Evolutionary conservation across 2,797 vertebrate species (phyloP).

Genomic region (Ctenochaetus hawaiiensis): DNA sequence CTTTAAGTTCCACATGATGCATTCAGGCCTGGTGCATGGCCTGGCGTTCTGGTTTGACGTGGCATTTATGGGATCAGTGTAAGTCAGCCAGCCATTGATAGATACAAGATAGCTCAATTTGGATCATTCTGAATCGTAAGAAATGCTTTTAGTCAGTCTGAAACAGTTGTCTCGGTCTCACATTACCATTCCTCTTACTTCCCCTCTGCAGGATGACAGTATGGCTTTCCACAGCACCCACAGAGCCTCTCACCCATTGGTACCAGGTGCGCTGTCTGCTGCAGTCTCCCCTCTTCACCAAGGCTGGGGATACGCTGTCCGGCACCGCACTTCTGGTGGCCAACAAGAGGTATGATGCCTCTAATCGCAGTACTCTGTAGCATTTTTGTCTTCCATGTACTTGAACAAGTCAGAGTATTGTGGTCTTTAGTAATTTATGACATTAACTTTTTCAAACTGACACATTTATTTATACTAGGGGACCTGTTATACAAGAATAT

Average conservation of each 20-base stretch:
- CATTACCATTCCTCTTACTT: neutral
- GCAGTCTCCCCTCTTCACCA: conserved; percentile 96
- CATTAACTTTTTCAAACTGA: neutral
- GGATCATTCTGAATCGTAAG: neutral
- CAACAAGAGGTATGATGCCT: conserved; percentile 90
- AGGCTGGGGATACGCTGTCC: conserved; percentile 95
- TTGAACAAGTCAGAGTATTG: neutral
- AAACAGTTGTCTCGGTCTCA: neutral
- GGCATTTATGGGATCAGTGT: conserved; percentile 96
- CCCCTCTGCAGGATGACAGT: conserved; percentile 89
- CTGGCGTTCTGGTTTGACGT: conserved; percentile 98
- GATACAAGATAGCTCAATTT: neutral
- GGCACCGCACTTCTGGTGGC: conserved; percentile 93
- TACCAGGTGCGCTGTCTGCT: conserved; percentile 97
- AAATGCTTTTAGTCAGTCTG: neutral
- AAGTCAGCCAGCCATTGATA: conserved; percentile 63
- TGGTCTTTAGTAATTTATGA: neutral
- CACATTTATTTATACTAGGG: too few species aligned
- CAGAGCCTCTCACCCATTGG: conserved; percentile 97
- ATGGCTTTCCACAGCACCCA: conserved; percentile 96
- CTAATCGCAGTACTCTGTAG: too few species aligned
- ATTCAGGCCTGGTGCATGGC: conserved; percentile 95
- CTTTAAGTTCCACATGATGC: conserved; percentile 98
- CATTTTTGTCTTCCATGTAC: neutral
- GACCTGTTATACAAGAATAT: too few species aligned